Evolutionary conservation across 2,888 invertebrate species (phyloP), one percentile per base, ranked within the genome.

Genomic region (Limnephilus auricula): DNA sequence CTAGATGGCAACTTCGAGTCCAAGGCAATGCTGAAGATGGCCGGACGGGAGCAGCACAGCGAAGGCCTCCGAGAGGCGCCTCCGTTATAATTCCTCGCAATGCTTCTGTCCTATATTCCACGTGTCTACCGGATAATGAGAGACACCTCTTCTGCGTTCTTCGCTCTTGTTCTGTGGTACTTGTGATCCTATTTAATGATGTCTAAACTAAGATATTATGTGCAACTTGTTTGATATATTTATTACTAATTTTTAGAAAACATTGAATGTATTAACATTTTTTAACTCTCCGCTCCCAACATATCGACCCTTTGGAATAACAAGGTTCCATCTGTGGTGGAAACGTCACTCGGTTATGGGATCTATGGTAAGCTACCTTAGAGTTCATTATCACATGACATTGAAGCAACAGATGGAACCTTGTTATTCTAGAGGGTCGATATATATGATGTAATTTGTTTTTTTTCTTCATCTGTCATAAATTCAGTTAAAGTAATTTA

Each of bases 11-110:
- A 99, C 94, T 95, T 97, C 0, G 98, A 98, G 93, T 97, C 98
- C 30, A 98, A 98, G 94, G 98, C 98, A 0, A 97, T 99, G 94
- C 95, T 99, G 86, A 98, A 98, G 94, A 96, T 99, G 95, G 97
- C 98, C 1, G 99, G 99, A 1, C 97, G 97, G 93, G 96, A 97
- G 92, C 96, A 97, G 93, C 97, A 98, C 94, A 99, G 99, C 94
- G 99, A 99, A 84, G 99, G 98, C 0, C 94, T 98, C n/a, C 95
- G 98, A 92, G 98, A 97, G 92, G 95, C 95, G 13, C 65, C 84
- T 10, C 79, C 78, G 25, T 87, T 65, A 87, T 87, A 87, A 31
- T 82, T 79, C 30, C 31, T 18, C 32, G 12, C 32, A 15, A 87
- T 50, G 50, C 50, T 50, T 50, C 50, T 65, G 18, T 65, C 50